Conservation (phyloP, 2,113 vertebrate species). For the Thymallus thymallus region DNA sequence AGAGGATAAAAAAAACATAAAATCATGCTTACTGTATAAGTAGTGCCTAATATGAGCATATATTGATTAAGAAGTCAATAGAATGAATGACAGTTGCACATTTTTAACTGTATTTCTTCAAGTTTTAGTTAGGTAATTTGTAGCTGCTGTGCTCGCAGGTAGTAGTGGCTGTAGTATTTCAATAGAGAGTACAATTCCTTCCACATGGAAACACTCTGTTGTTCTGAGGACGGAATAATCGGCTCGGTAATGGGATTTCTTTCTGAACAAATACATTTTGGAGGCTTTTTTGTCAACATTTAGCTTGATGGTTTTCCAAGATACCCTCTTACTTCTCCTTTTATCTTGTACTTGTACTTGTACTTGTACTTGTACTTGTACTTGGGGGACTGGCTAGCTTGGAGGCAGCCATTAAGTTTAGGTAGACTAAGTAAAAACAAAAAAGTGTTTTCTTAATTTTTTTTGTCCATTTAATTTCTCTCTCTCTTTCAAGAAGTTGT, state of each 20-base stretch:
- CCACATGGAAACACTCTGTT: conserved; percentile 52
- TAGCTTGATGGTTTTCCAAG: conserved; percentile 67
- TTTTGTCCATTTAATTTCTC: conserved; percentile 51
- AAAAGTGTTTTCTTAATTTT: conserved; percentile 36
- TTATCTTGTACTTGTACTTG: too few species aligned
- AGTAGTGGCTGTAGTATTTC: background rate
- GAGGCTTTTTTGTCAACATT: conserved; percentile 68
- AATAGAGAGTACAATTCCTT: conserved; percentile 40
- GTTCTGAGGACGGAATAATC: conserved; percentile 1
- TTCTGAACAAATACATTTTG: conserved; percentile 46
- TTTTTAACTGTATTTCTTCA: too few species aligned
- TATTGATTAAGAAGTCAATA: too few species aligned
- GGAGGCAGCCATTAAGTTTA: conserved; percentile 51
- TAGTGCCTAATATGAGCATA: too few species aligned
- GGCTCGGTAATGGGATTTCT: conserved; percentile 49
- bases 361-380: too few species aligned
- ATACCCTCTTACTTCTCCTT: conserved; percentile 59
- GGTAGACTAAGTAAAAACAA: conserved; percentile 53
- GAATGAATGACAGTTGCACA: too few species aligned
- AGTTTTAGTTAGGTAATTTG: background rate
- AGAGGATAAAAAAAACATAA: too few species aligned
- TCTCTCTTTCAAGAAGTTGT: background rate
- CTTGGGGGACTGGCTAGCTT: conserved; percentile 32
- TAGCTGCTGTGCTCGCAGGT: background rate
- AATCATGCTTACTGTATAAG: too few species aligned